Evolutionary conservation across 2,113 vertebrate species (phyloP).

Genomic region (Rhombomys opimus): DNA sequence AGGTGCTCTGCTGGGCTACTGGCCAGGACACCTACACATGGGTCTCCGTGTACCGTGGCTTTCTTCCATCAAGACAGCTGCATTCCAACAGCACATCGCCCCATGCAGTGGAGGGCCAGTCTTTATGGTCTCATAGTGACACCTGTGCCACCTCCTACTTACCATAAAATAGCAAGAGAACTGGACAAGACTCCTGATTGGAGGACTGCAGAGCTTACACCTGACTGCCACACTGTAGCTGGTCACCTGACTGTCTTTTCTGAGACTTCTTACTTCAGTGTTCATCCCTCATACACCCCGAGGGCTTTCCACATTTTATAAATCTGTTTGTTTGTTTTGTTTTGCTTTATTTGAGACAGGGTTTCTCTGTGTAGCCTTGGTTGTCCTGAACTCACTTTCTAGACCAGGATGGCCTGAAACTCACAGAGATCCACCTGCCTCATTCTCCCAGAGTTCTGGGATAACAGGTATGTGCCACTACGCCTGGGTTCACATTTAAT

Average conservation of each 20-base stretch:
- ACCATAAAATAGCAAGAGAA: not conserved
- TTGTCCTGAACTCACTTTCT: too few species aligned
- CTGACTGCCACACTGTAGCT: not conserved
- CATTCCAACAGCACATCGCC: not conserved
- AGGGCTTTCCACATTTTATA: not conserved
- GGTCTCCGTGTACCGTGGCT: not conserved
- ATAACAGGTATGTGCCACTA: too few species aligned
- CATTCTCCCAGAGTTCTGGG: too few species aligned
- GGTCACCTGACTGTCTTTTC: not conserved
- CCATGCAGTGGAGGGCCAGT: not conserved
- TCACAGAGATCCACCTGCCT: too few species aligned
- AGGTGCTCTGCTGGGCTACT: not conserved
- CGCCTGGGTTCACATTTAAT: not conserved
- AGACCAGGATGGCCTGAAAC: too few species aligned
- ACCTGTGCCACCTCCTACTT: not conserved
- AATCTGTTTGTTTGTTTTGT: too few species aligned
- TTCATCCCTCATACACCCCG: not conserved
- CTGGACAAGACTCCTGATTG: not conserved
- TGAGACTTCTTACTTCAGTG: not conserved
- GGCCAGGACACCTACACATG: not conserved
- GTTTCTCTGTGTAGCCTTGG: too few species aligned
- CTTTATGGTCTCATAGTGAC: not conserved
- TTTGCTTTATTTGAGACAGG: too few species aligned
- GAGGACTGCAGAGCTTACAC: not conserved
- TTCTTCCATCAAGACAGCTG: not conserved